Conservation (phyloP, 2,113 vertebrate species). For the Pogonocichla stellata region DNA sequence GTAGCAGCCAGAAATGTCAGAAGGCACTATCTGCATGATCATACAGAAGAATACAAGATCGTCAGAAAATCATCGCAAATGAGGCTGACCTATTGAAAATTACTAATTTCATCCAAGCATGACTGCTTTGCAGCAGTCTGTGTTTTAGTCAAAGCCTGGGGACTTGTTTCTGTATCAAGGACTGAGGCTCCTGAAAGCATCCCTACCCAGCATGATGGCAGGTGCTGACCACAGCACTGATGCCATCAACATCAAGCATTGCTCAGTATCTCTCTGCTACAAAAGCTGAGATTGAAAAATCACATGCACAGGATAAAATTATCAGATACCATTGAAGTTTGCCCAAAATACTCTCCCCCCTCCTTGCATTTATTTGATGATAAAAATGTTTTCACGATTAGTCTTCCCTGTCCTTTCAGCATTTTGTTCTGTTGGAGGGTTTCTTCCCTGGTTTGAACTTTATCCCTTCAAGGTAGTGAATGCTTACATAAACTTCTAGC, state of each 20-base stretch:
- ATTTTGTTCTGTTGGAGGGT: background rate
- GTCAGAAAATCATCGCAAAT: background rate
- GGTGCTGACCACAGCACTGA: accelerated
- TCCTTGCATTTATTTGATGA: background rate
- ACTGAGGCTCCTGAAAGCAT: background rate
- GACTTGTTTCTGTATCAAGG: background rate
- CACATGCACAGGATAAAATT: background rate
- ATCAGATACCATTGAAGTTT: background rate
- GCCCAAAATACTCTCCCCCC: background rate
- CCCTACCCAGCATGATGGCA: accelerated
- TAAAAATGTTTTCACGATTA: background rate
- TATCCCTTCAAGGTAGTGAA: background rate
- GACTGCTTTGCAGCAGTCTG: background rate
- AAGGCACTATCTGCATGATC: background rate
- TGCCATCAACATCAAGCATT: no score
- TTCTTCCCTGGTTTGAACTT: background rate
- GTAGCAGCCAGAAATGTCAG: background rate
- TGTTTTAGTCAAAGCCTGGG: background rate
- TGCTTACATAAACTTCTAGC: background rate
- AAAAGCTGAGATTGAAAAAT: background rate
- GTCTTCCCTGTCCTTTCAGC: background rate
- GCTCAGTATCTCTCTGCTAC: background rate
- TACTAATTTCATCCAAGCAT: background rate
- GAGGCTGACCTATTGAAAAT: background rate
- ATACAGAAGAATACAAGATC: background rate